Base-by-base conservation (phyloP, 2,797 vertebrate species). In the Onychomys arenicola region DNA sequence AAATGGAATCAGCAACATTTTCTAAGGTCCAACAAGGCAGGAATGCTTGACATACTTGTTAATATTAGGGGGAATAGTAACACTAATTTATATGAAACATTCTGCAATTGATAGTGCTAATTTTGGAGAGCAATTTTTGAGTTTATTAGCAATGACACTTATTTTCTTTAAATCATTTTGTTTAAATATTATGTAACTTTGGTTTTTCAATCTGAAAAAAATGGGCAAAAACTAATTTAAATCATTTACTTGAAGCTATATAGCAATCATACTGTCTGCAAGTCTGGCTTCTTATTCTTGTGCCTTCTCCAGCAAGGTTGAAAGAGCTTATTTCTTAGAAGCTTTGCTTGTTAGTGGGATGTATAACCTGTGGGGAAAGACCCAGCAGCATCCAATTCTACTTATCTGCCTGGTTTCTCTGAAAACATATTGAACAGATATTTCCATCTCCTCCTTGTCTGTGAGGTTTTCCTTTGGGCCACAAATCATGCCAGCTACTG, bases 271-370 rank as follows among this genome's bases (percentile, higher is more conserved):
- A 61, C 61, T 76, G 46, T 34, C 29, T 78, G 32, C 13, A 37
- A 75, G 8, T 52, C 32, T 6, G 52, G 80, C 63, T 77, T 75
- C 65, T 43, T 92, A 59, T 61, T 57, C n/a, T 57, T 65, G 9
- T 65, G 12, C 92, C 34, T 67, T 76, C 29, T 84, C 46, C 34
- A 83, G 65, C 1, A 63, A 82, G 11, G 23, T 81, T 40, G 52
- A 27, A 11, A 71, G 29, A 94, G 23, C 61, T 92, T 95, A 40
- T 71, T 85, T 89, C 55, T 49, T 91, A 19, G 46, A 94, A 89
- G 82, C 25, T 96, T 83, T 71, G 32, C 96, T 96, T 91, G 27
- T 94, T 95, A 76, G 73, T 67, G 89, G 73, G 43, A 96, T 82
- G 78, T 61, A 86, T 75, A 92, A 91, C 75, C 89, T 52, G 27